These are phyloP conservation scores for Trypoxylus dichotomus DNA, from an alignment of 1,140 invertebrate genomes.

Conservation along the genomic window DNA sequence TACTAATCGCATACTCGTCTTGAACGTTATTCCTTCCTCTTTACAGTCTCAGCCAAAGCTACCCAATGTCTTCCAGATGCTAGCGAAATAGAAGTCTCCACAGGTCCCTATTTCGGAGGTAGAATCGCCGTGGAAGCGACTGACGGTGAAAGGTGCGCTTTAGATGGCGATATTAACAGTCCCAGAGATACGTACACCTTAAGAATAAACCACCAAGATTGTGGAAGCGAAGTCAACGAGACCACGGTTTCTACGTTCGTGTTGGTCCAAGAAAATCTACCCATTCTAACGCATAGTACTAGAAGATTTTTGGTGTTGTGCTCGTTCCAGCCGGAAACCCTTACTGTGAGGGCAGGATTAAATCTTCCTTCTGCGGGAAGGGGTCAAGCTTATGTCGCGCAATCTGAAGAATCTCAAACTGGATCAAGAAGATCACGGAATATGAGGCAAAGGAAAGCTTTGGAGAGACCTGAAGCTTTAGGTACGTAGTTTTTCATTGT, in stretches of 20 bases:
- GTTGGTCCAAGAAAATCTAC: conserved; percentile 77
- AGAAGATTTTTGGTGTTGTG: conserved; percentile 74
- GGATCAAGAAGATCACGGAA: conserved; percentile 40
- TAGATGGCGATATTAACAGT: conserved; percentile 66
- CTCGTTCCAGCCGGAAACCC: conserved; percentile 75
- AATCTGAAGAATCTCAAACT: conserved; percentile 34
- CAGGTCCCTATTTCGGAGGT: conserved; percentile 75
- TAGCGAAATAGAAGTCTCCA: conserved; percentile 78
- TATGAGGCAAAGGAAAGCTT: conserved; percentile 36
- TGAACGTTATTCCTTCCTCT: neutral
- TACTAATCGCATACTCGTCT: too few species aligned
- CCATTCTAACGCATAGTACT: conserved; percentile 79
- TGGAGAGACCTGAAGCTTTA: conserved; percentile 46
- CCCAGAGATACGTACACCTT: conserved; percentile 70
- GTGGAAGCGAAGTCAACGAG: conserved; percentile 74
- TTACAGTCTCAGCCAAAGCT: conserved; percentile 73
- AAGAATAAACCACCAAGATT: conserved; percentile 71
- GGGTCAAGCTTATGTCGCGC: conserved; percentile 38
- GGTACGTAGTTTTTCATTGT: conserved; percentile 37
- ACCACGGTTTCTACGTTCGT: conserved; percentile 76
- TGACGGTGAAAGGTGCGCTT: conserved; percentile 63
- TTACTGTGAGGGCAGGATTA: conserved; percentile 74
- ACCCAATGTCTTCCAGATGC: conserved; percentile 74
- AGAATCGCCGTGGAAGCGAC: conserved; percentile 72
- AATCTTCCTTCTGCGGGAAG: conserved; percentile 56